These are phyloP conservation scores for Cettia cetti DNA, from an alignment of 2,113 vertebrate genomes.

Conservation along the genomic window DNA sequence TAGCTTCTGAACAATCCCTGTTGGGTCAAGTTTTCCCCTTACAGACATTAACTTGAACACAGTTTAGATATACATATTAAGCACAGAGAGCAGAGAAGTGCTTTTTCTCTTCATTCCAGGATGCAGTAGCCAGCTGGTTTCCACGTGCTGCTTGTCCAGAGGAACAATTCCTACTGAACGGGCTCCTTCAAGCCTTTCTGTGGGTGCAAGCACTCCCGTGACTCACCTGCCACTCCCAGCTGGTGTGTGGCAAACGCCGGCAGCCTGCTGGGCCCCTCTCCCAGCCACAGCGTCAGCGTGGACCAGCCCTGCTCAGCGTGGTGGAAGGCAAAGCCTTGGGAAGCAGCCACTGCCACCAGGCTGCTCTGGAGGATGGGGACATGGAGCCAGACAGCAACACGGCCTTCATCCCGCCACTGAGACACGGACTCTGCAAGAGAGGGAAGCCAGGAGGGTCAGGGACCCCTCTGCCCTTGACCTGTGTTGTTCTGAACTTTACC, in stretches of 20 bases:
- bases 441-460: background rate
- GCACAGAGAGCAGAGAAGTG: background rate
- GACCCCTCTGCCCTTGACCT: accelerated
- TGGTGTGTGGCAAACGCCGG: constrained; percentile 89
- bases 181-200: background rate
- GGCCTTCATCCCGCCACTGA: constrained; percentile 82
- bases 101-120: background rate
- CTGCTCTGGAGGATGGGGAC: constrained; percentile 83
- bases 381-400: constrained; percentile 81
- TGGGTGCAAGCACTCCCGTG: accelerated
- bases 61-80: background rate
- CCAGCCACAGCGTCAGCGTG: constrained; percentile 84
- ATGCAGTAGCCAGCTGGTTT: background rate
- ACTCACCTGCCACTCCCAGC: constrained; percentile 89
- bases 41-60: background rate
- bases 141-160: accelerated
- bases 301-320: constrained; percentile 76
- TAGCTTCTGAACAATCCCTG: background rate
- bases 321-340: constrained; percentile 88
- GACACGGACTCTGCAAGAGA: constrained; percentile 72
- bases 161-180: background rate
- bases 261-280: constrained; percentile 78
- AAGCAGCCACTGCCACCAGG: constrained; percentile 73
- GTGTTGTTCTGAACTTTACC: background rate
- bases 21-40: background rate